Evolutionary conservation across 2,888 invertebrate genomes (phyloP), one percentile per base, ranked within the genome.

Genomic region (Caprella mutica): DNA sequence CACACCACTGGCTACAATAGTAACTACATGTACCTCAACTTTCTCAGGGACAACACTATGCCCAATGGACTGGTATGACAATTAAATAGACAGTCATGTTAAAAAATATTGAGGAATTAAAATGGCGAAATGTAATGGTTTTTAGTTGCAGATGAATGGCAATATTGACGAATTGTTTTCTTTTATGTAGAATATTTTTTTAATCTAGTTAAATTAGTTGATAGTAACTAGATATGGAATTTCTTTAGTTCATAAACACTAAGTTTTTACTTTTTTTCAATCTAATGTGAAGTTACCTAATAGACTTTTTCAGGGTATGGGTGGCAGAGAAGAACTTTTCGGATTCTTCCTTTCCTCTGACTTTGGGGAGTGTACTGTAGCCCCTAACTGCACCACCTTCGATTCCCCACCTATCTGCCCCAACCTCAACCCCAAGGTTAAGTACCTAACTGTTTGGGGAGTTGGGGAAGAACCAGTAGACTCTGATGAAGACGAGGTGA

Each of bases 1-100:
- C 77, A 78, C 0, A 75, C 88, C 0, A 87, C 89, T 0, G 82
- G 81, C 0, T 90, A 85, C 72, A 93, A 94, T 72, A 79, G 85
- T 63, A 89, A 94, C 71, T 96, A 83, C 72, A 89, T 90, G 75
- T 96, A 96, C 72, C 78, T 96, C 65, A 94, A 94, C 74, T 61
- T 55, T 48, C 77, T 85, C 59, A 85, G 89, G 68, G 91, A 92
- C 66, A 86, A 92, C 74, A 93, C 92, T 0, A 77, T 96, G 78
- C 92, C 93, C 0, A 96, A 96, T 75, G 94, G 94, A 62, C 71
- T 94, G 72, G 61, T 61, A 24, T 52, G 61, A 24, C 39, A 9
- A 8, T 24, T 3, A 19, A 23, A 14, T 2, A 35, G 2, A 35
- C n/a, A n/a, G n/a, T n/a, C n/a, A n/a, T n/a, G n/a, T n/a, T n/a